Base-by-base conservation (phyloP, 2,797 vertebrate species). In the Myoxocephalus aenaeus region DNA sequence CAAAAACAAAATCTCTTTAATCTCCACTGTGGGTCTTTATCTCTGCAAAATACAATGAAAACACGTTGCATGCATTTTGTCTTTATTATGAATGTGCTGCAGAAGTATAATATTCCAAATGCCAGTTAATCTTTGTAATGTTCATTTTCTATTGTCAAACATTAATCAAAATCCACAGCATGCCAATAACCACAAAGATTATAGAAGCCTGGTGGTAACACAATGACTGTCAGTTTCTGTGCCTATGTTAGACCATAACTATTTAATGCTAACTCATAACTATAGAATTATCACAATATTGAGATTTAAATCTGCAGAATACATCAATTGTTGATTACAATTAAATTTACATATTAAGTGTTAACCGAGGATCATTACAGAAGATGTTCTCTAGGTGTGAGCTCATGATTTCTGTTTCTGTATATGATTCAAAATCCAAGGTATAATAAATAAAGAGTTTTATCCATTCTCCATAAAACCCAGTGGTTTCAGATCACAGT, bases 31-130 rank as follows among this genome's bases (percentile, higher is more conserved):
- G 20, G 65, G 65, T 46, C 27, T 64, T 69, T 13, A 32, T 63
- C 36, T 42, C 34, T 10, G 44, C 62, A 76, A 70, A 83, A 87
- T 64, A 86, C 71, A 77, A 58, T 5, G 29, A 77, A 22, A 81
- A 85, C 67, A 34, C 1, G 1, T 73, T 84, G 74, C 93, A 94
- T 94, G 93, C 93, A 92, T 87, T 74, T 87, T 92, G 87, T 90
- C 86, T 94, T 94, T 94, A 94, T 94, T 94, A 93, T 74, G 87
- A 94, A 93, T 87, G 84, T 87, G 85, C 81, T 81, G 86, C 82
- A 88, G 85, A 87, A 84, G 74, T 79, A 91, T 83, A 92, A 87
- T 88, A 90, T 77, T 86, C 78, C 67, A 87, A 78, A 66, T 89
- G 77, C 78, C 85, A 84, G 56, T 64, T 85, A 67, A 80, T 87